Percentiles rank a stretch among this genome's conserved stretches.
These are phyloP conservation scores for Mystacides longicornis DNA, from an alignment of 2,888 invertebrate species.

Conservation along the genomic window DNA sequence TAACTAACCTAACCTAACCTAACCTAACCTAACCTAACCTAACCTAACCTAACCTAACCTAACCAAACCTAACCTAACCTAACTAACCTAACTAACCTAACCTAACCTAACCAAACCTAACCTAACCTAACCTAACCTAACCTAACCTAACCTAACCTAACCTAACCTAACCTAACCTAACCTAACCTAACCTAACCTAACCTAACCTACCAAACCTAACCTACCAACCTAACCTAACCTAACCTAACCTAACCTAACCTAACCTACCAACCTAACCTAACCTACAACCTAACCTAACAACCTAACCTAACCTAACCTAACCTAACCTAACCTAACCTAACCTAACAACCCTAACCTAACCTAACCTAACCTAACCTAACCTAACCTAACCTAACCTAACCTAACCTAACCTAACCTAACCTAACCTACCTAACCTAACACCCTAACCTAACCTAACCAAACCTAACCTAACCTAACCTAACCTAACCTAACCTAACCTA, in stretches of 20 bases:
- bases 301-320: slow-evolving; percentile 20
- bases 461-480: slow-evolving; percentile 23
- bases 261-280: slow-evolving; percentile 13
- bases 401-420: slow-evolving; percentile 22
- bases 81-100: slow-evolving; percentile 8
- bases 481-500: slow-evolving; percentile 25
- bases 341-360: slow-evolving; percentile 18
- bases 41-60: slow-evolving; percentile 11
- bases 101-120: slow-evolving; percentile 10
- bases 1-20: slow-evolving; percentile 10
- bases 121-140: slow-evolving; percentile 10
- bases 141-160: slow-evolving; percentile 10
- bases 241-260: slow-evolving; percentile 5
- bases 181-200: slow-evolving; percentile 4
- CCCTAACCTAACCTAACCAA: slow-evolving; percentile 23
- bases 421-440: too few relatives aligned
- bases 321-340: slow-evolving; percentile 20
- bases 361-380: slow-evolving; percentile 17
- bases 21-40: slow-evolving; percentile 11
- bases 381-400: slow-evolving; percentile 19
- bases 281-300: slow-evolving; percentile 20
- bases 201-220: slow-evolving; percentile 10
- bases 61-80: slow-evolving; percentile 10
- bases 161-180: slow-evolving; percentile 11
- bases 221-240: background rate